Conservation (phyloP, 1,140 invertebrate genomes). For the Brachionus sp. region DNA sequence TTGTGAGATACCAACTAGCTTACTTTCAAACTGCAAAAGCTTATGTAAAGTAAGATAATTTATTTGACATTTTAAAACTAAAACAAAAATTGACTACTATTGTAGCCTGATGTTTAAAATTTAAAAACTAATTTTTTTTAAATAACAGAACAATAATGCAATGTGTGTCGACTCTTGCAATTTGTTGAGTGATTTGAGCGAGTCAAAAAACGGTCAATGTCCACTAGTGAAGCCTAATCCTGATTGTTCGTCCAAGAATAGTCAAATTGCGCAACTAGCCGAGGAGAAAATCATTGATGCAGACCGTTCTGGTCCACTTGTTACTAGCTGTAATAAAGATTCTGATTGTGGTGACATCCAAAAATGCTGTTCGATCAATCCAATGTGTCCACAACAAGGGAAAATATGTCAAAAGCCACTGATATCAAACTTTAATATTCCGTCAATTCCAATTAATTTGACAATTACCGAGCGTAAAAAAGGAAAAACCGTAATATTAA, state of each 20-base stretch:
- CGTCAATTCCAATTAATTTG: background rate
- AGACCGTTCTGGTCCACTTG: background rate
- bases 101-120: background rate
- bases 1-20: constrained; percentile 10
- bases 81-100: background rate
- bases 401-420: constrained; percentile 14
- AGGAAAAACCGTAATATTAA: constrained; percentile 30
- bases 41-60: constrained; percentile 20
- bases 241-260: background rate
- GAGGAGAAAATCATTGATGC: background rate
- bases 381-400: background rate
- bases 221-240: background rate
- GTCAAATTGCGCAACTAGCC: background rate
- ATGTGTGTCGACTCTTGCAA: constrained; percentile 8
- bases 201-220: background rate
- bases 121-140: background rate
- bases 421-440: background rate
- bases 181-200: background rate
- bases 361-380: background rate
- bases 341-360: constrained; percentile 3
- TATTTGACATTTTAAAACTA: background rate
- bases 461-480: constrained; percentile 22
- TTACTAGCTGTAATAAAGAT: background rate
- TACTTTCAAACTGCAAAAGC: constrained; percentile 15
- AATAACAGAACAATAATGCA: background rate